Evolutionary conservation across 1,140 invertebrate genomes (phyloP), one percentile per base, ranked within the genome.

Genomic region (Brachionus rotundiformis): DNA sequence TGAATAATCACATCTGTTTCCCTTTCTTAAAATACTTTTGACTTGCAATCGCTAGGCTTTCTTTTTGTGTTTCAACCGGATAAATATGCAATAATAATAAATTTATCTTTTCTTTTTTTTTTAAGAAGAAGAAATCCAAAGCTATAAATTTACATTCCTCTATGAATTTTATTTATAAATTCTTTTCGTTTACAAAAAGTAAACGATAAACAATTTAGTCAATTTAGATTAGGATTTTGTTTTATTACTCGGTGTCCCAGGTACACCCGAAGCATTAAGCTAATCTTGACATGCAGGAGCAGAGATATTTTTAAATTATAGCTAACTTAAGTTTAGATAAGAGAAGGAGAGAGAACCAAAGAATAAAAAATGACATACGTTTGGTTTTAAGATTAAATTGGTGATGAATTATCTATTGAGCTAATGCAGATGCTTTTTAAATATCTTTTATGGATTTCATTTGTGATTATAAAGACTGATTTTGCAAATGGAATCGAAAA

Each of bases 1-100:
- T 68, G 63, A 68, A 68, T 68, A 68, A 73, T 73, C 68, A 73
- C 68, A 73, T 73, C 68, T 73, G 68, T 73, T 73, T 73, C 39
- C 36, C 25, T 73, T 47, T 73, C 63, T 68, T 68, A 68, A 68
- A 68, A 68, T 68, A 68, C 31, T 68, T 68, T 68, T 68, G 63
- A 68, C 63, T 68, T 68, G 63, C 27, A 68, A 68, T 68, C 63
- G 59, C 25, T 49, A 49, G 47, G 47, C 47, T 49, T 54, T n/a
- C 23, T 19, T 54, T 54, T 63, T 68, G 16, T 68, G 16, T 19
- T 19, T 36, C 16, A 68, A 68, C 63, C 63, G 63, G 63, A 68
- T 68, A 68, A 68, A 68, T 68, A 68, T 68, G 63, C 63, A 68
- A 36, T 68, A 68, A 31, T 68, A 68, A 33, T 68, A 68, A 36